Base-by-base conservation (phyloP, 2,888 invertebrate species). In the Cremastinae sp. region DNA sequence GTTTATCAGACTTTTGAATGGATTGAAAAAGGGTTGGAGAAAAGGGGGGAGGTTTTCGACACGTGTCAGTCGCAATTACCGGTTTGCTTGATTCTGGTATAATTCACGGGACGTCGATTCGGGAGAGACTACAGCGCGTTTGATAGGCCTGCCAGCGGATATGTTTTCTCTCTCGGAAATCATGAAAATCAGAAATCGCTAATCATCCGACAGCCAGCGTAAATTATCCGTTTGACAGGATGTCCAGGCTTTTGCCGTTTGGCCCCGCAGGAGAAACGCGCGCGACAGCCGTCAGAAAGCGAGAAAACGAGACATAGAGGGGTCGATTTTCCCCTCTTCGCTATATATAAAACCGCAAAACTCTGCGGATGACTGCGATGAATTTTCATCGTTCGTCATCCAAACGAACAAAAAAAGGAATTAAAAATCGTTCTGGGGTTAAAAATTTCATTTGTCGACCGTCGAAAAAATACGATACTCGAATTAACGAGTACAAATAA, bases 101-200 rank as follows among this genome's bases (percentile, higher is more conserved):
- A 36, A 70, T 70, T 41, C 16, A 28, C 2, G 53, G 53, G 34
- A 43, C 51, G 51, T 41, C 28, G 41, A 58, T 22, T 28, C 22
- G 20, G 38, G 56, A 56, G 10, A 16, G 12, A 14, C 51, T 4
- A 28, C 16, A 49, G n/a, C 16, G 20, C 18, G 56, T 66, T 0
- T 56, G 34, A 47, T 47, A 43, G 9, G 14, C 47, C 47, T 10
- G 66, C 8, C 10, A 20, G 36, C 51, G 49, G 51, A 69, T 61
- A 34, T 18, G 34, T 41, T 28, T 16, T 43, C 34, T 20, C 53
- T 36, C 34, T 36, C 54, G 66, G 38, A 61, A 66, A 72, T 62
- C 16, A 41, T 16, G 62, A 68, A 75, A 75, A 75, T 71, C 54
- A 54, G 54, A 71, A 71, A 75, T 75, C 41, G 75, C 71, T 71